Evolutionary conservation across 2,888 invertebrate species (phyloP), one percentile per base, ranked within the genome.

Genomic region (Galerucella pusilla): DNA sequence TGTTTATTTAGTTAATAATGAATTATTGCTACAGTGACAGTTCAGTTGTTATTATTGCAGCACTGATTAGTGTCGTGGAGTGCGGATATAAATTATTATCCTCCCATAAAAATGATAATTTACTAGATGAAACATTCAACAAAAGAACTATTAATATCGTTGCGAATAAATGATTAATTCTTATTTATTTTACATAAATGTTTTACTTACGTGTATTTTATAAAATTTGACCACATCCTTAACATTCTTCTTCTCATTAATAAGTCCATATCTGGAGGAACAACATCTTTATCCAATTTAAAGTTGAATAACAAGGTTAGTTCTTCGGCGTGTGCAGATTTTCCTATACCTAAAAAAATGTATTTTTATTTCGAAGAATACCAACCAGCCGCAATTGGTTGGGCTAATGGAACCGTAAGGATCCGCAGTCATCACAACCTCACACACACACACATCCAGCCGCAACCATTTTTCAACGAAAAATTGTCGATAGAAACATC

Each of bases 211-310:
- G 63, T 42, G 49, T 75, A 68, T 75, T 77, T 77, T 45, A 77
- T 69, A 69, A 77, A 77, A 59, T 77, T 77, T 6, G 77, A 28
- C 78, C 79, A 79, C 20, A 80, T 52, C 42, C 77, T 75, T 49
- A 80, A 73, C 11, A 78, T 54, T 59, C 78, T 73, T 57, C 69
- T 70, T 20, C 77, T 78, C 28, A 79, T 79, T 11, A 74, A 28
- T 11, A 78, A 69, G 65, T 80, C 80, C 49, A 63, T 60, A 35
- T 66, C 73, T 4, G 78, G 72, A 52, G 72, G 60, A 46, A 60
- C 65, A 42, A 61, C 64, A 20, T 75, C 71, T 12, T 73, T 59
- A 60, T 79, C 71, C 10, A 12, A 3, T 45, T 59, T 68, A 25
- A 45, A 57, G 46, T 71, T 46, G 45, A 64, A 75, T 45, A 75